Conservation (phyloP, 1,140 invertebrate genomes). For the Aporrectodea caliginosa region DNA sequence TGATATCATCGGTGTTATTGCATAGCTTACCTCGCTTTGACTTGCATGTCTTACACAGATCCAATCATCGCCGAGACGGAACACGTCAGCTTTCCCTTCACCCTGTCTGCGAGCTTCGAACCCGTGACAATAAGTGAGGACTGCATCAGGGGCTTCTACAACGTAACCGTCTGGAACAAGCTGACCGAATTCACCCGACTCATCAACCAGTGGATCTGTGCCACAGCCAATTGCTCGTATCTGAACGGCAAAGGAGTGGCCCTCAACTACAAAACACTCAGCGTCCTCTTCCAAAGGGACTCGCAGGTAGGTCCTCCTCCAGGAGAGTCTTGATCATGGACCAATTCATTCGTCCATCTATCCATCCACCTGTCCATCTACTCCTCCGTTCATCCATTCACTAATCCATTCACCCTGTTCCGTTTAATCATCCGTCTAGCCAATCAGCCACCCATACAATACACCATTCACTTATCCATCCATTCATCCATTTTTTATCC, state of each 20-base stretch:
- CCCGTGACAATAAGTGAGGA: neutral
- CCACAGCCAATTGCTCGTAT: neutral
- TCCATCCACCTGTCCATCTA: too few relatives aligned
- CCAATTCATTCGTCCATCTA: too few relatives aligned
- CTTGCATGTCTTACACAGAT: too few relatives aligned
- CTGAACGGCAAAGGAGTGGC: neutral
- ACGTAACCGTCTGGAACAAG: neutral
- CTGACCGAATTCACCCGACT: neutral
- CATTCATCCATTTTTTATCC: too few relatives aligned
- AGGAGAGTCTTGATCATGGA: too few relatives aligned
- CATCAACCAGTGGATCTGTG: neutral
- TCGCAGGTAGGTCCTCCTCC: neutral
- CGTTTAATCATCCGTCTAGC: too few relatives aligned
- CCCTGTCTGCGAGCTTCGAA: neutral
- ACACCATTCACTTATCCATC: too few relatives aligned
- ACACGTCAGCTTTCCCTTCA: neutral
- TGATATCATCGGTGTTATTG: too few relatives aligned
- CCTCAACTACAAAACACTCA: neutral
- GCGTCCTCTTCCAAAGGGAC: neutral
- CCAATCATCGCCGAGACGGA: neutral
- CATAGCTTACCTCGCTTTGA: too few relatives aligned
- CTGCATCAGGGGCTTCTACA: neutral
- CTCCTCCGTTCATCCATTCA: too few relatives aligned
- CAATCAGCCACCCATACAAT: too few relatives aligned
- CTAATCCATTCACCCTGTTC: too few relatives aligned